Percentiles rank a stretch among this genome's conserved stretches.
phyloP scores from a whole-genome alignment of 2,797 vertebrate genomes.

The Ammospiza maritima region DNA sequence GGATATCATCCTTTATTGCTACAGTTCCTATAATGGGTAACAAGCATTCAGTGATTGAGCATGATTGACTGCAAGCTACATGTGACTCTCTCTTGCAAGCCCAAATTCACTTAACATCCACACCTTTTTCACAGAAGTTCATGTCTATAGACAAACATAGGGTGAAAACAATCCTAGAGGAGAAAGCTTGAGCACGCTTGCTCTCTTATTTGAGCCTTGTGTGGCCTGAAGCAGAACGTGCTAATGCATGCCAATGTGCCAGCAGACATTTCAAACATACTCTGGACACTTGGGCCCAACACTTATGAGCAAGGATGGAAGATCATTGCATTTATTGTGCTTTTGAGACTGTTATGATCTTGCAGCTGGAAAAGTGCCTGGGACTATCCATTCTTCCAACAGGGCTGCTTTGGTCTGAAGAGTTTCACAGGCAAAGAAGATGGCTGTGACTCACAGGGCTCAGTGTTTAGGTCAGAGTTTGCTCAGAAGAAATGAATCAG shows the following conservation, averaged over 20 bases:
- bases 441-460: slow-evolving; percentile 19
- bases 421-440: neutral
- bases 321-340: slow-evolving; percentile 8
- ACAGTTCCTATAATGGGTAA: neutral
- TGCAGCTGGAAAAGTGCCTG: neutral
- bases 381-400: neutral
- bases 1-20: neutral
- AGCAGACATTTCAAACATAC: neutral
- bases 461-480: slow-evolving; percentile 35
- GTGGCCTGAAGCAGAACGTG: neutral
- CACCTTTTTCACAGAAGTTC: neutral
- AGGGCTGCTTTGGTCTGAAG: slow-evolving; percentile 4
- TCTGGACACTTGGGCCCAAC: neutral
- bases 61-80: neutral
- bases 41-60: neutral
- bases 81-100: neutral
- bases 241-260: neutral
- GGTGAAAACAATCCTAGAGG: neutral
- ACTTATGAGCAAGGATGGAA: slow-evolving; percentile 13
- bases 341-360: slow-evolving; percentile 1
- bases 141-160: neutral
- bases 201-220: neutral
- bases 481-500: slow-evolving; percentile 5
- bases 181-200: neutral
- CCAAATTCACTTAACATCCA: neutral